Conservation (phyloP, 2,797 vertebrate genomes). For the Scleropages formosus region DNA sequence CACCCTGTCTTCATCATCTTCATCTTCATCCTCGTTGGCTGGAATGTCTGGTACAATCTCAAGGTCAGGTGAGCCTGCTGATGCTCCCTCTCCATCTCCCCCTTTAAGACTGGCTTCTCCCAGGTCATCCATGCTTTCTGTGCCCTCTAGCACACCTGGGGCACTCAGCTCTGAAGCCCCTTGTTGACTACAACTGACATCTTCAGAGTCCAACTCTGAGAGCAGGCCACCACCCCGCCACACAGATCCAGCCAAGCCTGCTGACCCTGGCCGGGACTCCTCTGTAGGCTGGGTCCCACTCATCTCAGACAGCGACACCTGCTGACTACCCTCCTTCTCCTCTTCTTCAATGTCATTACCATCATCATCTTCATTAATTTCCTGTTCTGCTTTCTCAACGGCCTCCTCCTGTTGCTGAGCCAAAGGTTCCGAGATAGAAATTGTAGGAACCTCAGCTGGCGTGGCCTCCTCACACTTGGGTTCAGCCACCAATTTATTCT, state of each 20-base stretch:
- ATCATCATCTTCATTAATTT: conserved; percentile 59
- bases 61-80: conserved; percentile 71
- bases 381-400: conserved; percentile 39
- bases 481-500: conserved; percentile 39
- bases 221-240: conserved; percentile 61
- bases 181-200: conserved; percentile 74
- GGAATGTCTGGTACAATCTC: conserved; percentile 72
- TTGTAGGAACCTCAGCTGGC: background rate
- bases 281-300: conserved; percentile 74
- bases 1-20: conserved; percentile 58
- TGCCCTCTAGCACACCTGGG: conserved; percentile 72
- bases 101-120: conserved; percentile 74
- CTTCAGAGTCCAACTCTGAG: conserved; percentile 74
- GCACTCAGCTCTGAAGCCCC: conserved; percentile 72
- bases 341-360: conserved; percentile 64
- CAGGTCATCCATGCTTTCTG: conserved; percentile 73
- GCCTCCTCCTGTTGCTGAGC: conserved; percentile 51
- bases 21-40: conserved; percentile 56
- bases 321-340: conserved; percentile 67
- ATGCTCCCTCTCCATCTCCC: conserved; percentile 71
- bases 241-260: conserved; percentile 55
- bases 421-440: background rate
- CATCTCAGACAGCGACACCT: conserved; percentile 74
- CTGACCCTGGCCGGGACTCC: conserved; percentile 70
- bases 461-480: conserved; percentile 44